Evolutionary conservation across 2,797 vertebrate genomes (phyloP), one percentile per base, ranked within the genome.

Genomic region (Cyclura pinguis): DNA sequence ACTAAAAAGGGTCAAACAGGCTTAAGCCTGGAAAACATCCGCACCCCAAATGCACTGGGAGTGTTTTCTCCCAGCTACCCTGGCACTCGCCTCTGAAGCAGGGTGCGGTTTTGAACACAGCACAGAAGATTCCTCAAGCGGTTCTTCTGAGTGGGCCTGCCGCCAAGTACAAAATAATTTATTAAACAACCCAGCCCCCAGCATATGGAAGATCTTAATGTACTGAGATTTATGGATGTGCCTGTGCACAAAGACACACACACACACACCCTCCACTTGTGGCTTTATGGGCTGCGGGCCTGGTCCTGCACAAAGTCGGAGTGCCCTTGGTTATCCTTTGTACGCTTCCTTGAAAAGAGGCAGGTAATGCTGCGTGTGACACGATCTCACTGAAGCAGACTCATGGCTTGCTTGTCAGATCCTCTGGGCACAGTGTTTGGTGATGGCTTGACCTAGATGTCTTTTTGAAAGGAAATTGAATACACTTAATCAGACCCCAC

Each of bases 191-290:
- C 52, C 84, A 86, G 24, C 84, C 52, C 76, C 84, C 78, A 73
- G 77, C 89, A 90, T 90, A 86, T 90, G 84, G 84, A 90, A 90
- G 84, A 86, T 90, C 77, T 90, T 86, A 90, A 90, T 80, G 29
- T 77, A 86, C 64, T 80, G 64, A 90, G 84, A 90, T 86, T 90
- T 80, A 90, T 86, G 64, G 77, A 81, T 38, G 35, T 86, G 84
- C 84, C 84, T 86, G 84, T 72, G 29, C 84, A 86, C 76, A 86
- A 90, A 90, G 77, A 42, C 73, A 55, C 59, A 67, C 82, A 89
- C 62, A 7, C 81, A 77, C 59, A 67, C 73, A 89, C 62, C 3
- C 64, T 77, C 62, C 32, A 27, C 84, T 73, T 86, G 64, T 81
- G 84, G 76, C 77, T 81, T 86, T 81, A 81, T 59, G 84, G 77